Evolutionary conservation across 2,797 vertebrate genomes (phyloP).

Genomic region (Anabas testudineus): DNA sequence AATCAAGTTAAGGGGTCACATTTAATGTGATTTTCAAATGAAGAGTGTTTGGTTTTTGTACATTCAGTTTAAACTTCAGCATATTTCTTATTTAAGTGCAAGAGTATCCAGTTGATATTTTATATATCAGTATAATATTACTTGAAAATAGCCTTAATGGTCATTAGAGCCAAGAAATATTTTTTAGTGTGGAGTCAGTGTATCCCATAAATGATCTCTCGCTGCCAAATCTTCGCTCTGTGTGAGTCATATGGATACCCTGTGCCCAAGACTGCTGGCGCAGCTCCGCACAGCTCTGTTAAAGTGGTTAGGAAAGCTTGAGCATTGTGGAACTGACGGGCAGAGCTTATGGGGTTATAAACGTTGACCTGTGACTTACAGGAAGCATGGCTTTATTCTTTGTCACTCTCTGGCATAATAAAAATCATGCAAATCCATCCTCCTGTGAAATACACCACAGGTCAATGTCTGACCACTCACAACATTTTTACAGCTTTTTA

Average conservation of each 20-base stretch:
- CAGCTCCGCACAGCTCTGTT: slow-evolving; percentile 61
- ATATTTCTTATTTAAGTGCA: too few species aligned
- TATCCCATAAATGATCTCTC: slow-evolving; percentile 39
- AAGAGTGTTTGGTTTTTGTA: too few species aligned
- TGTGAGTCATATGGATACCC: slow-evolving; percentile 54
- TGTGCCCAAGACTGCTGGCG: slow-evolving; percentile 60
- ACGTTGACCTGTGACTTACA: slow-evolving; percentile 45
- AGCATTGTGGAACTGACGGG: slow-evolving; percentile 65
- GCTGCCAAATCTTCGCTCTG: slow-evolving; percentile 54
- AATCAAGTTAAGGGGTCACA: too few species aligned
- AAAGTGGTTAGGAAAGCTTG: slow-evolving; percentile 53
- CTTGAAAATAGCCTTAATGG: too few species aligned
- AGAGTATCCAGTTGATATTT: too few species aligned
- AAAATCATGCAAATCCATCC: slow-evolving; percentile 21
- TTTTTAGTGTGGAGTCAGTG: slow-evolving; percentile 10
- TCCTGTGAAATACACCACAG: slow-evolving; percentile 41
- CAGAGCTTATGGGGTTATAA: slow-evolving; percentile 47
- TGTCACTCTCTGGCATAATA: slow-evolving; percentile 35
- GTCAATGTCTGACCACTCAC: slow-evolving; percentile 41
- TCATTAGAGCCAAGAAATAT: too few species aligned
- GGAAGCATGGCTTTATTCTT: slow-evolving; percentile 21
- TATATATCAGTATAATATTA: too few species aligned
- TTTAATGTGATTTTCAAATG: too few species aligned
- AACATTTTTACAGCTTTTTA: slow-evolving; percentile 58
- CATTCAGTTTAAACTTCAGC: too few species aligned